Evolutionary conservation across 1,140 invertebrate species (phyloP).

Genomic region (Dinoponera quadriceps): DNA sequence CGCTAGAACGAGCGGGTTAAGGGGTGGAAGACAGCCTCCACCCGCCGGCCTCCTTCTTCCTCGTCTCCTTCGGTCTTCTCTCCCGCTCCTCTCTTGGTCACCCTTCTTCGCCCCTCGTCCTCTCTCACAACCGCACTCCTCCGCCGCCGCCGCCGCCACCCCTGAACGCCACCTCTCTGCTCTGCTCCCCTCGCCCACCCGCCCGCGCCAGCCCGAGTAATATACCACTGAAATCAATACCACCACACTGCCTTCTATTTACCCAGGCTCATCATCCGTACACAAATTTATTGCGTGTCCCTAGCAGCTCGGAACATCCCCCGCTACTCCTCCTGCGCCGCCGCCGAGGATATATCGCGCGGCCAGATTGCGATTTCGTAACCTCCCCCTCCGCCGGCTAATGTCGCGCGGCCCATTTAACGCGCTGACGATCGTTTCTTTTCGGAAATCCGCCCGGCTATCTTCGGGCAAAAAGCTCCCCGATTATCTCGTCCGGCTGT

Average conservation of each 20-base stretch:
- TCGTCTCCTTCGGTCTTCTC: conserved; percentile 48
- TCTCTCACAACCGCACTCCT: conserved; percentile 36
- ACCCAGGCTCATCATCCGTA: conserved; percentile 79
- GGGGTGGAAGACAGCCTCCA: conserved; percentile 75
- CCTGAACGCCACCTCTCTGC: conserved; percentile 40
- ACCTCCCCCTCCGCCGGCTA: conserved; percentile 41
- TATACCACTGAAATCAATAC: conserved; percentile 82
- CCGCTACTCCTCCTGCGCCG: conserved; percentile 27
- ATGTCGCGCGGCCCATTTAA: conserved; percentile 53
- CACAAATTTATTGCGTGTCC: conserved; percentile 80
- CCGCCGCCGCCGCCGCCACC: conserved; percentile 33
- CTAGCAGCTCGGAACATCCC: conserved; percentile 53
- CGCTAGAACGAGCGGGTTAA: conserved; percentile 81
- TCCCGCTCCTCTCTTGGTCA: conserved; percentile 34
- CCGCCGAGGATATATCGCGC: conserved; percentile 48
- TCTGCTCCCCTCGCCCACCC: conserved; percentile 31
- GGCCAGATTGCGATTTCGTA: conserved; percentile 67
- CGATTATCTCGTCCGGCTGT: conserved; percentile 22
- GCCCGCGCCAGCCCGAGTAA: conserved; percentile 71
- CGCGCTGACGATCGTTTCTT: conserved; percentile 23
- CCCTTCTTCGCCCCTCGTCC: conserved; percentile 1
- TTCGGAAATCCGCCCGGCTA: conserved; percentile 41
- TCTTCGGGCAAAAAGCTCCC: conserved; percentile 34
- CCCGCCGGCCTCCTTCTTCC: conserved; percentile 70
- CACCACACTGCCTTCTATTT: conserved; percentile 79